A percentile compares a stretch with the other conserved stretches of the same genome.
Evolutionary conservation across 2,888 invertebrate genomes (phyloP).

Genomic region (Fragum fragum): DNA sequence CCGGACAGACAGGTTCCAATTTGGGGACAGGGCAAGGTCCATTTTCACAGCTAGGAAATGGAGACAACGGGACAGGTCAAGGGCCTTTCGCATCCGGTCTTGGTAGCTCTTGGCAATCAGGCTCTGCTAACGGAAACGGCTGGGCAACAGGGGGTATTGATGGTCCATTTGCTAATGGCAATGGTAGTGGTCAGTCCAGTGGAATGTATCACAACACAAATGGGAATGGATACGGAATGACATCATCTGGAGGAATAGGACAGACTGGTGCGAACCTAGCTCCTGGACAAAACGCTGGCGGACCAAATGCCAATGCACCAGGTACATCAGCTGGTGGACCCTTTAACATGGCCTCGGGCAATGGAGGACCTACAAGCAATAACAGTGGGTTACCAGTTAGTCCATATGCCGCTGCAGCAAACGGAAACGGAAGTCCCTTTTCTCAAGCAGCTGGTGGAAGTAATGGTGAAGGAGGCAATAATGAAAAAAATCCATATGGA

Average conservation of each 20-base stretch:
- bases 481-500: background rate
- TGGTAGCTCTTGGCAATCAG: conserved; percentile 41
- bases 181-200: conserved; percentile 48
- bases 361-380: conserved; percentile 41
- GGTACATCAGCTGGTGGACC: conserved; percentile 61
- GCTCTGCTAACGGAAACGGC: conserved; percentile 48
- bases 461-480: background rate
- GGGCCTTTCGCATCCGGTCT: conserved; percentile 51
- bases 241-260: conserved; percentile 28
- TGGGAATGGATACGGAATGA: conserved; percentile 39
- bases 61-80: background rate
- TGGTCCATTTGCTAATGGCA: conserved; percentile 52
- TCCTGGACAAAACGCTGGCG: conserved; percentile 13
- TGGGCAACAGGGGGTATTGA: conserved; percentile 44
- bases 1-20: background rate
- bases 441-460: conserved; percentile 18
- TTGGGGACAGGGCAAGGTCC: conserved; percentile 11
- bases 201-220: conserved; percentile 44
- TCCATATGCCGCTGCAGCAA: conserved; percentile 42
- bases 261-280: conserved; percentile 36
- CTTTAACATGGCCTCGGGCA: conserved; percentile 46
- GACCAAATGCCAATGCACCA: conserved; percentile 51
- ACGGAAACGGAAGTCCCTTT: conserved; percentile 45
- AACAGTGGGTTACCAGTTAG: conserved; percentile 48
- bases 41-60: conserved; percentile 20